Conservation (phyloP, 2,888 invertebrate species). For the Caenorhabditis uteleia region DNA sequence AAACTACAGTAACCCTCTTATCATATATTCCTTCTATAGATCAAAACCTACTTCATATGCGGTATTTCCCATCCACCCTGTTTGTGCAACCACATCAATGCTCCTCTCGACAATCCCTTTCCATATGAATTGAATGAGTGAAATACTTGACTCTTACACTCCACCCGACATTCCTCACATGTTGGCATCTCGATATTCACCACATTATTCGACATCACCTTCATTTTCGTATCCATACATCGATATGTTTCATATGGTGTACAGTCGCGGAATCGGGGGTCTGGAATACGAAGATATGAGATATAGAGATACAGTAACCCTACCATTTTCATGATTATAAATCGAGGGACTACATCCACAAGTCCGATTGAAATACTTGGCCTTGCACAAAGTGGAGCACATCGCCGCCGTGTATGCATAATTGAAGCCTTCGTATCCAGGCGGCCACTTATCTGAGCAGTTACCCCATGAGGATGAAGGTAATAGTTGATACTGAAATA, state of each 20-base stretch:
- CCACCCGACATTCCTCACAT: slow-evolving; percentile 41
- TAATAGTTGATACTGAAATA: slow-evolving; percentile 49
- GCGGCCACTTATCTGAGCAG: slow-evolving; percentile 51
- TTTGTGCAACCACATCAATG: slow-evolving; percentile 52
- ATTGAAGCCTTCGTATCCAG: slow-evolving; percentile 23
- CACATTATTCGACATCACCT: slow-evolving; percentile 12
- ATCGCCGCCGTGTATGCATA: slow-evolving; percentile 47
- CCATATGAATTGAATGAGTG: slow-evolving; percentile 66
- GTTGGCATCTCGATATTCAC: slow-evolving; percentile 42
- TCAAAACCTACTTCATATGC: slow-evolving; percentile 38
- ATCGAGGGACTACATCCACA: slow-evolving; percentile 57
- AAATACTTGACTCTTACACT: slow-evolving; percentile 56
- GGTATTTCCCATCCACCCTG: slow-evolving; percentile 39
- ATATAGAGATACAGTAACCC: background rate
- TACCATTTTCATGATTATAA: slow-evolving; percentile 42
- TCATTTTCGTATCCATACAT: slow-evolving; percentile 45
- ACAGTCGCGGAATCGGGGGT: slow-evolving; percentile 43
- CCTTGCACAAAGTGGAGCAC: slow-evolving; percentile 51
- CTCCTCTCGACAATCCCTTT: slow-evolving; percentile 57
- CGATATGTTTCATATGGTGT: slow-evolving; percentile 44
- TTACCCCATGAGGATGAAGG: slow-evolving; percentile 51
- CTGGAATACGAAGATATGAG: too few species aligned
- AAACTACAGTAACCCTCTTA: too few species aligned
- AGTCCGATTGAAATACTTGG: slow-evolving; percentile 38
- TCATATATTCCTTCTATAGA: background rate